Conservation (phyloP, 1,140 invertebrate species). For the Ooceraea biroi region DNA sequence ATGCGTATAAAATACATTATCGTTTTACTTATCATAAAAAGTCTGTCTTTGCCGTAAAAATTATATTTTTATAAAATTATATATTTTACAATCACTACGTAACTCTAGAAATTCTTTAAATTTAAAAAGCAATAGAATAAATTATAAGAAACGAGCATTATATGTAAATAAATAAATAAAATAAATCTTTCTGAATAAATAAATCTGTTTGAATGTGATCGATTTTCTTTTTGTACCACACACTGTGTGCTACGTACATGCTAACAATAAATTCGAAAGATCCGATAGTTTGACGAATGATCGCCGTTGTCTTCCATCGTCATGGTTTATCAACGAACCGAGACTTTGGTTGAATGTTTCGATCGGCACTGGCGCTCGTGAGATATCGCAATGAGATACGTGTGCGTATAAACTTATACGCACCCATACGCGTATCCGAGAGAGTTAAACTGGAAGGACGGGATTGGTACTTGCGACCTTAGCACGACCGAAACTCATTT, state of each 20-base stretch:
- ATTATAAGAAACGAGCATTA: not conserved
- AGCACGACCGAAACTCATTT: constrained; percentile 72
- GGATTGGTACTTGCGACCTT: constrained; percentile 73
- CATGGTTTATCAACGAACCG: constrained; percentile 65
- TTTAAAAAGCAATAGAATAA: constrained; percentile 5
- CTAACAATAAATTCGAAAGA: constrained; percentile 17
- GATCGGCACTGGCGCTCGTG: constrained; percentile 9
- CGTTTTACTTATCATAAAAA: too few relatives aligned
- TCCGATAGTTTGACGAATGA: constrained; percentile 56
- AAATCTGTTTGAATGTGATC: too few relatives aligned
- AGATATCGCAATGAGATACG: not conserved
- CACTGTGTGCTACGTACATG: too few relatives aligned
- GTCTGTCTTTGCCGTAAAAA: not conserved
- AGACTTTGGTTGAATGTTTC: constrained; percentile 52
- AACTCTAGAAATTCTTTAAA: not conserved
- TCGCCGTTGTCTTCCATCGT: constrained; percentile 21
- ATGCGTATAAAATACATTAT: not conserved
- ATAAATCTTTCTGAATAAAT: too few relatives aligned
- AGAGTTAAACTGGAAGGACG: constrained; percentile 73
- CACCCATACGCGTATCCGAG: not conserved
- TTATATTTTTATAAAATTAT: not conserved
- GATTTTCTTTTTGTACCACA: too few relatives aligned
- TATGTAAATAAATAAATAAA: constrained; percentile 6
- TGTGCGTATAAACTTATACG: not conserved
- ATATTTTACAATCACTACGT: not conserved